Evolutionary conservation across 1,140 invertebrate species (phyloP).

Genomic region (silkworm (Bombyx mori)): ASM3026992v2 NC_085114.1:11273001-11273500

Average conservation of each 20-base stretch:
- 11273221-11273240: conserved; percentile 31
- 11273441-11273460: conserved; percentile 7
- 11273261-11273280: conserved; percentile 41
- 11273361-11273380: conserved; percentile 24
- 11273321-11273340: conserved; percentile 30
- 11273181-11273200: conserved; percentile 15
- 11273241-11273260: conserved; percentile 57
- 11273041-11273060: conserved; percentile 36
- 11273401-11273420: conserved; percentile 19
- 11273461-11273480: conserved; percentile 19
- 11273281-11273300: conserved; percentile 27
- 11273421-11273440: conserved; percentile 32
- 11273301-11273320: conserved; percentile 36
- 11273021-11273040: conserved; percentile 45
- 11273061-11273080: conserved; percentile 33
- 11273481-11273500: conserved; percentile 18
- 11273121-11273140: conserved; percentile 36
- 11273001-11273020: conserved; percentile 41
- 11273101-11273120: conserved; percentile 35
- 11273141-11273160: conserved; percentile 35
- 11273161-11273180: conserved; percentile 34
- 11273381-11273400: conserved; percentile 22
- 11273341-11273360: conserved; percentile 23
- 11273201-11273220: conserved; percentile 19
- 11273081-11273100: conserved; percentile 43